Conservation (phyloP, 2,797 vertebrate species). For the Prionace glauca region DNA sequence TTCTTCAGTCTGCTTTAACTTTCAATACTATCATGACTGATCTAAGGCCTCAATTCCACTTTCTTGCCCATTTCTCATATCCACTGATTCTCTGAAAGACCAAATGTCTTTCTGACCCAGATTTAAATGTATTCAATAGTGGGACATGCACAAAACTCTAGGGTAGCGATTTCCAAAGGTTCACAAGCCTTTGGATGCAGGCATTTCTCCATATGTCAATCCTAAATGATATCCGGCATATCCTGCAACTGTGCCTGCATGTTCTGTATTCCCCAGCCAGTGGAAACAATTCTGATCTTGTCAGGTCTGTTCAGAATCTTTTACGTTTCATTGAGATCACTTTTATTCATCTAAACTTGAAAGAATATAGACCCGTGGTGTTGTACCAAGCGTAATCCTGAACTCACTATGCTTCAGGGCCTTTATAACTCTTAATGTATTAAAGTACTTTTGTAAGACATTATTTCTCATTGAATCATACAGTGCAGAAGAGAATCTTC, state of each 20-base stretch:
- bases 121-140: no score
- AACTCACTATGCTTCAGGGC: neutral
- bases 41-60: neutral
- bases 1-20: neutral
- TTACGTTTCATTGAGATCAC: neutral
- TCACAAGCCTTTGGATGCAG: neutral
- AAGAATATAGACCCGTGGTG: neutral
- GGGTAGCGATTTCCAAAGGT: neutral
- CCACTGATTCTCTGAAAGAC: neutral
- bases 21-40: neutral
- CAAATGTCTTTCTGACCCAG: neutral
- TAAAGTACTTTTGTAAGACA: neutral
- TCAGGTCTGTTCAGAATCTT: neutral
- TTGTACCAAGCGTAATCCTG: neutral
- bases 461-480: no score
- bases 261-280: neutral
- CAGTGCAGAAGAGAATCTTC: no score
- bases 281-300: no score
- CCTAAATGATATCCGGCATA: neutral
- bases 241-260: neutral
- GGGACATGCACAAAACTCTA: no score
- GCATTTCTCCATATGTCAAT: neutral
- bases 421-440: neutral
- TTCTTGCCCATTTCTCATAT: neutral
- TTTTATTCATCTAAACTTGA: neutral